These are phyloP conservation scores for Poeciliopsis infans DNA, from an alignment of 2,797 vertebrate species.

Conservation along the genomic window DNA sequence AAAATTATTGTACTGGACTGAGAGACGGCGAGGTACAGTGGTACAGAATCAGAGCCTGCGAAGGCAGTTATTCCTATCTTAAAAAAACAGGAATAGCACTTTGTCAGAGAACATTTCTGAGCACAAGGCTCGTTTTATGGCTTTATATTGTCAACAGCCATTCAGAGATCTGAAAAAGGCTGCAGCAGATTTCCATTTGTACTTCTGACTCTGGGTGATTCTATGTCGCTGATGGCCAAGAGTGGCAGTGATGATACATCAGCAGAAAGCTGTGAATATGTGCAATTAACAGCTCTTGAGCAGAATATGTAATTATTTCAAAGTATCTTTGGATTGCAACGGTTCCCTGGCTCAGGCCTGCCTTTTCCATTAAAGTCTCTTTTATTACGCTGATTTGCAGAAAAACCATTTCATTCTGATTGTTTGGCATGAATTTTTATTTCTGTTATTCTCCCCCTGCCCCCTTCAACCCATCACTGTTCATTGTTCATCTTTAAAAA, in stretches of 20 bases:
- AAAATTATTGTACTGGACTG: not conserved
- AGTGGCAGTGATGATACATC: slow-evolving; percentile 60
- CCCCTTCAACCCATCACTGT: slow-evolving; percentile 24
- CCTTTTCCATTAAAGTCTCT: slow-evolving; percentile 56
- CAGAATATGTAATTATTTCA: slow-evolving; percentile 62
- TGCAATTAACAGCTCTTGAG: slow-evolving; percentile 59
- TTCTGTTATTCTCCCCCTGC: slow-evolving; percentile 40
- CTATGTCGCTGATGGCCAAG: slow-evolving; percentile 26
- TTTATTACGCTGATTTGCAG: slow-evolving; percentile 65
- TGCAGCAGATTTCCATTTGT: slow-evolving; percentile 24
- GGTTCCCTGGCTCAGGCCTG: slow-evolving; percentile 45
- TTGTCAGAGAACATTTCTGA: slow-evolving; percentile 11
- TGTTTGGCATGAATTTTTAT: slow-evolving; percentile 65
- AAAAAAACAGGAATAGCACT: slow-evolving; percentile 3
- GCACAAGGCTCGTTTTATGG: not conserved
- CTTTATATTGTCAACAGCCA: slow-evolving; percentile 18
- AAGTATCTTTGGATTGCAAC: slow-evolving; percentile 60
- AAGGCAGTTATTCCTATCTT: slow-evolving; percentile 6
- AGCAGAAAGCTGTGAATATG: slow-evolving; percentile 48
- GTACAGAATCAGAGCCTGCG: not conserved
- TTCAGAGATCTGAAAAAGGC: slow-evolving; percentile 25
- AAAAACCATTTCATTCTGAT: slow-evolving; percentile 65
- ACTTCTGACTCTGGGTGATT: slow-evolving; percentile 8
- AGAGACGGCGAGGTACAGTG: slow-evolving; percentile 1
- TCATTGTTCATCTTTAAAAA: slow-evolving; percentile 58